These are phyloP conservation scores for Hemaris fuciformis DNA, from an alignment of 2,888 invertebrate species.

Conservation along the genomic window DNA sequence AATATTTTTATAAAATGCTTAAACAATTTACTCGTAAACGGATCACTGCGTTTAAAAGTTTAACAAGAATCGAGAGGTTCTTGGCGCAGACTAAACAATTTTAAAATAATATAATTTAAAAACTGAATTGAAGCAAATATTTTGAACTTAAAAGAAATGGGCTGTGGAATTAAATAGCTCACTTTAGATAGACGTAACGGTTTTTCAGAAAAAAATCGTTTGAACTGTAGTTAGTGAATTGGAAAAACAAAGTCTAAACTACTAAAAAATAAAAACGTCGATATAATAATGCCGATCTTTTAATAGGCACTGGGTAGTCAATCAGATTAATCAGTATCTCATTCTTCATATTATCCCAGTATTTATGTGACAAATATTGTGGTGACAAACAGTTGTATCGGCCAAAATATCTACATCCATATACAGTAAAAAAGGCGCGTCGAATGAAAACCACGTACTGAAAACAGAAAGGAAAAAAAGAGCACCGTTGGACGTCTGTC, in stretches of 20 bases:
- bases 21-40: constrained; percentile 1
- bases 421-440: too few species aligned
- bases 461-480: too few species aligned
- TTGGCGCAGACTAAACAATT: background rate
- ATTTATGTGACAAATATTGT: too few species aligned
- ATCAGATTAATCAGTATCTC: too few species aligned
- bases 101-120: background rate
- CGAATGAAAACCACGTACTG: too few species aligned
- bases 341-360: too few species aligned
- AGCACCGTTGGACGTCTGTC: too few species aligned
- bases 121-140: background rate
- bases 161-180: background rate
- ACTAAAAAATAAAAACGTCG: background rate
- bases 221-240: background rate
- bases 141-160: background rate
- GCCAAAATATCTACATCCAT: too few species aligned
- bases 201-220: background rate
- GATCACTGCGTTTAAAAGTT: background rate
- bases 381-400: too few species aligned
- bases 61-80: background rate
- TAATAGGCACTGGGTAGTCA: too few species aligned
- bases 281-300: too few species aligned
- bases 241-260: background rate
- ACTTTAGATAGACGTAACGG: background rate
- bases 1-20: background rate